Conservation (phyloP, 2,797 vertebrate species). For the Catamblyrhynchus diadema region DNA sequence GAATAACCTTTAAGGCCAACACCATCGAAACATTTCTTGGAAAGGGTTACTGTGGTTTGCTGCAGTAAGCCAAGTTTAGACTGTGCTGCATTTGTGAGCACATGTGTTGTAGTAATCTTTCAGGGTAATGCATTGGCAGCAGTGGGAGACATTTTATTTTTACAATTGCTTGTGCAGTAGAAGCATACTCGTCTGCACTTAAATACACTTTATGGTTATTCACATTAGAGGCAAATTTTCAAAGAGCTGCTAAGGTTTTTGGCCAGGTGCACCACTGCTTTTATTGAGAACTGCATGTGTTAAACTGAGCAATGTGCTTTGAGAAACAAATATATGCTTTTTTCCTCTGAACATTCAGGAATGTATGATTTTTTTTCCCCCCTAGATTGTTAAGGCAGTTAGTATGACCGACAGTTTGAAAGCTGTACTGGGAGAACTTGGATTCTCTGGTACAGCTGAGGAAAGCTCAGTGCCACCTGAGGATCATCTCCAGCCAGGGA, state of each 20-base stretch:
- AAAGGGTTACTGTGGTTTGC: constrained; percentile 51
- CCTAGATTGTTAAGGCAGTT: neutral
- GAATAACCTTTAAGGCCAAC: constrained; percentile 63
- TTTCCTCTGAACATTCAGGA: neutral
- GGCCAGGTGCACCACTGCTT: constrained; percentile 25
- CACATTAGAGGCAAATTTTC: constrained; percentile 60
- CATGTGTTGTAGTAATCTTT: constrained; percentile 72
- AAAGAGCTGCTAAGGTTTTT: constrained; percentile 49
- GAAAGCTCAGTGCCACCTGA: neutral
- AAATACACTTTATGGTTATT: constrained; percentile 38
- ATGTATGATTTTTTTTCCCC: neutral
- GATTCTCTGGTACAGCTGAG: neutral
- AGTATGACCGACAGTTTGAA: neutral
- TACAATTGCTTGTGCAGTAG: constrained; percentile 53
- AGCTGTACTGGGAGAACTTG: neutral
- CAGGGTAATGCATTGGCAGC: constrained; percentile 71
- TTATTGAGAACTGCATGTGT: neutral
- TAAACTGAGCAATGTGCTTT: neutral
- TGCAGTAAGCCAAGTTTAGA: constrained; percentile 56
- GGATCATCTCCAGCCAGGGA: neutral
- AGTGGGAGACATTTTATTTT: constrained; percentile 68
- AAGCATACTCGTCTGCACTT: constrained; percentile 48
- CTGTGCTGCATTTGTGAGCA: constrained; percentile 67
- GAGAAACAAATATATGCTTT: neutral
- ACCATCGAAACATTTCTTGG: constrained; percentile 69